Evolutionary conservation across 2,797 vertebrate species (phyloP).

Genomic region (Potorous gilbertii): DNA sequence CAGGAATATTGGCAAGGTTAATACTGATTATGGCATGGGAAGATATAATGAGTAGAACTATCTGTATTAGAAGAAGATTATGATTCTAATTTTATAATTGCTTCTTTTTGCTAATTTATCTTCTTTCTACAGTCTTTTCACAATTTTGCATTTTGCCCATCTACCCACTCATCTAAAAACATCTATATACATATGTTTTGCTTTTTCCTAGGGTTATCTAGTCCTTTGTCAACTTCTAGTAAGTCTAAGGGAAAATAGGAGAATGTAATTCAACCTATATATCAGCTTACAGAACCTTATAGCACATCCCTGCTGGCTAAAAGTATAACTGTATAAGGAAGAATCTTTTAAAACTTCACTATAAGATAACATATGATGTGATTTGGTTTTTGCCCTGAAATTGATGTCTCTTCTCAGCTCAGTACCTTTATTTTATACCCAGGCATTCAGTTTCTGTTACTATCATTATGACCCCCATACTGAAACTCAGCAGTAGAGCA

Average conservation of each 20-base stretch:
- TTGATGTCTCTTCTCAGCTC: background rate
- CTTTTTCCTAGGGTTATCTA: background rate
- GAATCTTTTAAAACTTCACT: background rate
- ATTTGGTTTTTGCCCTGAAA: background rate
- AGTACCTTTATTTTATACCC: background rate
- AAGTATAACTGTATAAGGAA: background rate
- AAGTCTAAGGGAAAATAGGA: background rate
- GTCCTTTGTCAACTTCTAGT: background rate
- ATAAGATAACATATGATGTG: background rate
- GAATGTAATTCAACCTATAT: background rate
- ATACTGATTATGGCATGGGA: background rate
- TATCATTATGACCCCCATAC: background rate
- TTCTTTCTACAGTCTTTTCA: background rate
- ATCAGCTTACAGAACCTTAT: background rate
- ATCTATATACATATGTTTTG: background rate
- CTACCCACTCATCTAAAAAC: background rate
- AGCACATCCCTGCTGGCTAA: too few species aligned
- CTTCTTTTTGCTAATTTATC: background rate
- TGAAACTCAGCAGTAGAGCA: background rate
- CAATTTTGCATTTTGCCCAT: background rate
- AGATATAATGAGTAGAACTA: background rate
- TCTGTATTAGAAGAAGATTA: background rate
- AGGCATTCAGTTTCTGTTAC: background rate
- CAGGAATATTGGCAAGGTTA: background rate
- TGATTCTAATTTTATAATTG: background rate